Conservation (phyloP, 2,797 vertebrate species). For the Cryptoblepharus egeriae region DNA sequence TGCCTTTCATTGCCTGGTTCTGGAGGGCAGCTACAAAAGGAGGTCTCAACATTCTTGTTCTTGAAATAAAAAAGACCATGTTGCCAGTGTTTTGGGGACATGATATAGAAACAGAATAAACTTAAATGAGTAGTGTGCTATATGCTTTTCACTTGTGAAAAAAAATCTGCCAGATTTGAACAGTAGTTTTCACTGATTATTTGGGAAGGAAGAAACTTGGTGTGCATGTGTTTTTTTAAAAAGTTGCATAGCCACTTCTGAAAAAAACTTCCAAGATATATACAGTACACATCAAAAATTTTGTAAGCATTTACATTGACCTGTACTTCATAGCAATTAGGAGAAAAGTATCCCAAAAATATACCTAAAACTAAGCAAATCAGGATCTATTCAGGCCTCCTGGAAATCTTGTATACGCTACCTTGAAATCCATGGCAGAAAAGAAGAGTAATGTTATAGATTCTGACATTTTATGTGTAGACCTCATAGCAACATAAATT, state of each 20-base stretch:
- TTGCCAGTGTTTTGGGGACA: constrained; percentile 52
- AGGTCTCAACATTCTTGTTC: constrained; percentile 59
- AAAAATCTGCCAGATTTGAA: constrained; percentile 24
- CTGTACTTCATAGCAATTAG: neutral
- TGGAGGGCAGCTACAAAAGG: constrained; percentile 65
- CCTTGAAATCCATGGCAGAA: neutral
- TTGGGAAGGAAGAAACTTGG: constrained; percentile 35
- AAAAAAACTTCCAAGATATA: neutral
- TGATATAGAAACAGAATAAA: constrained; percentile 42
- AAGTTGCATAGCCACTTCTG: neutral
- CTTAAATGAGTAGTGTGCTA: neutral
- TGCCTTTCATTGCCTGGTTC: constrained; percentile 73
- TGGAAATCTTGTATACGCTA: neutral
- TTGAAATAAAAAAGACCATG: constrained; percentile 59
- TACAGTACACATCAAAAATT: constrained; percentile 27
- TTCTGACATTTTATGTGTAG: neutral
- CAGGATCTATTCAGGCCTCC: neutral
- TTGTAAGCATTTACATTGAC: neutral
- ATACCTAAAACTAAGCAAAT: neutral
- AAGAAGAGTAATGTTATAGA: neutral
- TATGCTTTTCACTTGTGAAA: constrained; percentile 8
- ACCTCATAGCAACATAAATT: neutral
- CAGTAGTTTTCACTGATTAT: constrained; percentile 27
- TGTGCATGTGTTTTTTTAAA: constrained; percentile 19
- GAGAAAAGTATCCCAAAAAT: neutral